Percentiles rank a stretch among this genome's conserved stretches.
phyloP scores from a whole-genome alignment of 2,113 vertebrate genomes.

The Nothocercus julius region DNA sequence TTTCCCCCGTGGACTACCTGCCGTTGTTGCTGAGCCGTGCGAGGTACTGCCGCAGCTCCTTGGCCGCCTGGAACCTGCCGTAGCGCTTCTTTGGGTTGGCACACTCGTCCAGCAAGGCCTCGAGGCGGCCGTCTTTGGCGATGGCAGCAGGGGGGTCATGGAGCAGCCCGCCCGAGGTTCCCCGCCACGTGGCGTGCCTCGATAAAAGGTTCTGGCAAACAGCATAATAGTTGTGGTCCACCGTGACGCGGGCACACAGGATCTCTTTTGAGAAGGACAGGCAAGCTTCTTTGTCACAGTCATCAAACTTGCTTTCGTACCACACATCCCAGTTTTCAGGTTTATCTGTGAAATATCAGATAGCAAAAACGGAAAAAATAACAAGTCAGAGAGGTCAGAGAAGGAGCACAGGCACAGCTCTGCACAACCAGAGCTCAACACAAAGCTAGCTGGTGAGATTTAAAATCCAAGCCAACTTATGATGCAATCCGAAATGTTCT shows the following conservation, averaged over 20 bases:
- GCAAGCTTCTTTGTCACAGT: constrained; percentile 97
- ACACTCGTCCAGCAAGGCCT: constrained; percentile 94
- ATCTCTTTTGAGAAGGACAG: constrained; percentile 98
- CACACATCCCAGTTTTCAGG: constrained; percentile 96
- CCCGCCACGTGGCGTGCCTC: constrained; percentile 93
- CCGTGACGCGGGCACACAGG: constrained; percentile 92
- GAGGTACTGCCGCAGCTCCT: constrained; percentile 93
- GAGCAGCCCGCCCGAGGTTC: constrained; percentile 94
- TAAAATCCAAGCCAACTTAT: not conserved
- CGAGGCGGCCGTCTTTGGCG: constrained; percentile 91
- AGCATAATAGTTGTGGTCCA: constrained; percentile 99
- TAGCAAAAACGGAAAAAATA: not conserved
- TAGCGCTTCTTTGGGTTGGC: constrained; percentile 93
- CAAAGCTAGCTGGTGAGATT: not conserved
- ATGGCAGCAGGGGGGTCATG: constrained; percentile 92
- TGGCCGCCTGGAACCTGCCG: constrained; percentile 92
- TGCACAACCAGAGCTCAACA: not conserved
- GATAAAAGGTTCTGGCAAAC: constrained; percentile 97
- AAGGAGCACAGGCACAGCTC: not conserved
- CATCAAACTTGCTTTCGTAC: constrained; percentile 98
- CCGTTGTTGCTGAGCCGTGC: constrained; percentile 87
- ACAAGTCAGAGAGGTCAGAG: not conserved
- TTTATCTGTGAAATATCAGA: constrained; percentile 84
- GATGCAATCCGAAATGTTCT: not conserved
- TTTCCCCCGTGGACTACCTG: constrained; percentile 83